These are phyloP conservation scores for Catostylus mosaicus DNA, from an alignment of 30 jellyfish, hydroid and myxozoan genomes.

Conservation along the genomic window DNA sequence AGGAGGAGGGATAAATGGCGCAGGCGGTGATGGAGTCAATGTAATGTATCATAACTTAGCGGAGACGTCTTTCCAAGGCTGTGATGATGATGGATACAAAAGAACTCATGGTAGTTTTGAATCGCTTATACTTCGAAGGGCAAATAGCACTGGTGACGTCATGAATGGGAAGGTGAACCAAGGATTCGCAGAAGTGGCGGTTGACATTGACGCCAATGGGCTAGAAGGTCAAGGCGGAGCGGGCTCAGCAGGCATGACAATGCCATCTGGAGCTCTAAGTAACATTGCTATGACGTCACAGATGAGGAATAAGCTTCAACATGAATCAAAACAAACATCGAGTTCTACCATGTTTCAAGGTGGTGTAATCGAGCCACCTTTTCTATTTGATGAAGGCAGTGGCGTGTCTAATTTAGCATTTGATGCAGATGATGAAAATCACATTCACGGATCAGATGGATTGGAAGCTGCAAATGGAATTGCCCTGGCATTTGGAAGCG, in stretches of 20 bases:
- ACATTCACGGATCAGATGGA: not conserved
- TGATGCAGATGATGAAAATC: not conserved
- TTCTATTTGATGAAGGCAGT: not conserved
- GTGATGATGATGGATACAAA: constrained; percentile 16
- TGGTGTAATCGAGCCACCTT: not conserved
- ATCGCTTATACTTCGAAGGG: constrained; percentile 19
- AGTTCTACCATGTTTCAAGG: not conserved
- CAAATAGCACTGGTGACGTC: constrained; percentile 3
- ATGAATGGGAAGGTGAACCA: not conserved
- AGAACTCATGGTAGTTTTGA: constrained; percentile 45
- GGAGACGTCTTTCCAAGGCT: constrained; percentile 42
- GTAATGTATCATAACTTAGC: constrained; percentile 49
- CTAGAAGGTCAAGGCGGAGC: not conserved
- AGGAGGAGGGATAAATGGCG: not conserved
- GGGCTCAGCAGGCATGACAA: not conserved
- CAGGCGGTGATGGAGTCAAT: constrained; percentile 15
- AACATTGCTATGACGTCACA: not conserved
- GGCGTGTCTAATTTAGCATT: constrained; percentile 4
- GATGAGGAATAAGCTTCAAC: not conserved
- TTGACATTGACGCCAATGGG: not conserved
- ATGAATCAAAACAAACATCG: not conserved
- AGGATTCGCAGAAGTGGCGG: constrained; percentile 4
- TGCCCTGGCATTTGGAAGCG: not conserved
- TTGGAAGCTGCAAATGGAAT: not conserved
- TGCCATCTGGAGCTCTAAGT: not conserved